Base-by-base conservation (phyloP, 2,888 invertebrate species). In the Pharmacophagus antenor region DNA sequence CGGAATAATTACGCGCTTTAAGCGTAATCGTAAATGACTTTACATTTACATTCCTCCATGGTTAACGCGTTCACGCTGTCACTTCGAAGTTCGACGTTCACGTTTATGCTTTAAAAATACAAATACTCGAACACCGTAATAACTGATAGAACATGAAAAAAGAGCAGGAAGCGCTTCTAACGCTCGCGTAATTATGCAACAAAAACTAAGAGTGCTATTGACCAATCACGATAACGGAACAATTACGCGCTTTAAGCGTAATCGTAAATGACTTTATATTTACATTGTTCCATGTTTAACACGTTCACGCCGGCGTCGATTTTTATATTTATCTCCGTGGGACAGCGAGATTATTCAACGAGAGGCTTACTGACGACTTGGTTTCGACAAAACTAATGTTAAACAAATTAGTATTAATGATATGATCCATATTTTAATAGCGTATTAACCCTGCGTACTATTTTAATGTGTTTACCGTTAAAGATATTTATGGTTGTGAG, bases 181-280 rank as follows among this genome's bases (percentile, higher is more conserved):
- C 22, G 37, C n/a, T 27, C 46, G 20, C 47, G 18, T 49, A 59
- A 59, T 58, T 47, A 53, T 54, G 42, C 25, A 54, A 54, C 59
- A 59, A 59, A 59, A 59, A 59, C 48, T 18, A 17, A 2, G 12
- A 42, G 42, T 17, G 54, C 49, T 54, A 59, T 59, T 59, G 54
- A 59, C 53, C 47, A 53, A 58, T 58, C 58, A 41, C 18, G 58
- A 58, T 58, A 58, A 48, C 58, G 48, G 58, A 25, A 53, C 47
- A 53, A 58, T 58, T 53, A 58, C 37, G 23, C 46, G 47, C 41
- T 41, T 37, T 41, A 48, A 58, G 15, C 22, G 7, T 53, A 42
- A 53, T 58, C 41, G 41, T 18, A 47, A 51, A 58, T 51, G 41
- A 50, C 56, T 49, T n/a, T 5, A 37, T n/a, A 37, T 15, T 3